A percentile compares a stretch with the other conserved stretches of the same genome.
These are phyloP conservation scores for Dasypolia templi DNA, from an alignment of 2,888 invertebrate species.

Conservation along the genomic window DNA sequence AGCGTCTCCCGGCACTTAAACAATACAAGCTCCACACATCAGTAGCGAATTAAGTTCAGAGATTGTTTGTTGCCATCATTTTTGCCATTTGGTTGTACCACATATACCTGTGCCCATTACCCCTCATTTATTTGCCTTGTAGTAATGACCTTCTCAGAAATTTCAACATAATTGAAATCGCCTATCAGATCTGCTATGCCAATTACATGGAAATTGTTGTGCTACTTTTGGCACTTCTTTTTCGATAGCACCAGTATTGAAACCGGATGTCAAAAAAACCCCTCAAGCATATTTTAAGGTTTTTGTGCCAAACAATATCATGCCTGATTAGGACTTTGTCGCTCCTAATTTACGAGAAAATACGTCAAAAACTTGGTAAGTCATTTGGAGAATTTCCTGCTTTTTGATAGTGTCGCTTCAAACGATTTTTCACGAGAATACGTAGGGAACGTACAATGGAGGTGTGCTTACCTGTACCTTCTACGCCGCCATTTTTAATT, in stretches of 20 bases:
- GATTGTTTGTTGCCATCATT: conserved; percentile 26
- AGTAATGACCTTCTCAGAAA: conserved; percentile 30
- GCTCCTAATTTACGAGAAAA: conserved; percentile 28
- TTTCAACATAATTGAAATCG: conserved; percentile 26
- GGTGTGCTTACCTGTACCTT: conserved; percentile 30
- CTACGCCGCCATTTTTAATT: conserved; percentile 39
- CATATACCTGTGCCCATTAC: background rate
- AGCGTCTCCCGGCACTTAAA: too few relatives aligned
- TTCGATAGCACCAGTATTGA: conserved; percentile 26
- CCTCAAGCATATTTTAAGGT: conserved; percentile 20
- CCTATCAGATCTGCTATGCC: conserved; percentile 20
- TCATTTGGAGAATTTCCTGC: conserved; percentile 36
- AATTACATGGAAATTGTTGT: conserved; percentile 47
- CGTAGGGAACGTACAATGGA: conserved; percentile 20
- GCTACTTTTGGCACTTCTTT: conserved; percentile 33
- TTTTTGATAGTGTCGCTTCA: conserved; percentile 30
- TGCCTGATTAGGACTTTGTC: conserved; percentile 53
- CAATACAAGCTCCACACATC: conserved; percentile 11
- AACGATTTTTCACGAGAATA: conserved; percentile 43
- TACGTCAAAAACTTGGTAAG: conserved; percentile 14
- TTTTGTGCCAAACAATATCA: conserved; percentile 52
- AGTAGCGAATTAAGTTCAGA: conserved; percentile 19
- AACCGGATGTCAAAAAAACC: conserved; percentile 40
- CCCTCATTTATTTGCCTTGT: background rate
- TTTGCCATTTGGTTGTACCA: background rate